A percentile compares a stretch with the other conserved stretches of the same genome.
Conservation (phyloP, 2,888 invertebrate species). For the Drosophila anomelani region DNA sequence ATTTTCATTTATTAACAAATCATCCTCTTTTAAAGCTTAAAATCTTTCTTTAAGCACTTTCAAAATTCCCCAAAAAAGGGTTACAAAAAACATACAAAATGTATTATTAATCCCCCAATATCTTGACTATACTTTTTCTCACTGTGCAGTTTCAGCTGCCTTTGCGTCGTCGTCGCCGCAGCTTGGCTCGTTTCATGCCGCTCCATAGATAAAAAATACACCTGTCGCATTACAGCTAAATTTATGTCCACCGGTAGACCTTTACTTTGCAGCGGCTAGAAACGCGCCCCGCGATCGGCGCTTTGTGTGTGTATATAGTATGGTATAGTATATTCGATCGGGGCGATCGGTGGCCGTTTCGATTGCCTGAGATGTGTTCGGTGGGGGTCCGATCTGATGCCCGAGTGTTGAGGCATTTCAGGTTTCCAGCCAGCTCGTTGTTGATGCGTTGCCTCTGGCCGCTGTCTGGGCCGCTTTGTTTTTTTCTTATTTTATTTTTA, state of each 20-base stretch:
- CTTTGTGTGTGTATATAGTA: constrained; percentile 18
- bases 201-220: constrained; percentile 82
- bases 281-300: constrained; percentile 61
- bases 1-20: background rate
- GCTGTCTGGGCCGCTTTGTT: constrained; percentile 69
- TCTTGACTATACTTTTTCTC: background rate
- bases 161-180: constrained; percentile 16
- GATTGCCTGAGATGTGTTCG: constrained; percentile 61
- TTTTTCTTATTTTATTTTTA: constrained; percentile 40
- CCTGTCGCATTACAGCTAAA: constrained; percentile 84
- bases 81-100: background rate
- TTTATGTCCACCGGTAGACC: constrained; percentile 84
- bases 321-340: constrained; percentile 69
- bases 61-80: background rate
- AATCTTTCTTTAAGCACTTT: background rate
- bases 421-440: constrained; percentile 68
- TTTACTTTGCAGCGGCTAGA: constrained; percentile 81
- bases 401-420: constrained; percentile 78
- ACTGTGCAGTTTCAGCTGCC: constrained; percentile 18
- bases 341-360: constrained; percentile 63
- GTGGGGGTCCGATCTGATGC: constrained; percentile 76
- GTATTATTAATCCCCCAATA: background rate
- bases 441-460: constrained; percentile 79
- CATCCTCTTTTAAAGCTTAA: background rate
- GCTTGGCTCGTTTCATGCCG: constrained; percentile 68